phyloP scores from a whole-genome alignment of 2,797 vertebrate genomes.

The Adelosebastes latens region DNA sequence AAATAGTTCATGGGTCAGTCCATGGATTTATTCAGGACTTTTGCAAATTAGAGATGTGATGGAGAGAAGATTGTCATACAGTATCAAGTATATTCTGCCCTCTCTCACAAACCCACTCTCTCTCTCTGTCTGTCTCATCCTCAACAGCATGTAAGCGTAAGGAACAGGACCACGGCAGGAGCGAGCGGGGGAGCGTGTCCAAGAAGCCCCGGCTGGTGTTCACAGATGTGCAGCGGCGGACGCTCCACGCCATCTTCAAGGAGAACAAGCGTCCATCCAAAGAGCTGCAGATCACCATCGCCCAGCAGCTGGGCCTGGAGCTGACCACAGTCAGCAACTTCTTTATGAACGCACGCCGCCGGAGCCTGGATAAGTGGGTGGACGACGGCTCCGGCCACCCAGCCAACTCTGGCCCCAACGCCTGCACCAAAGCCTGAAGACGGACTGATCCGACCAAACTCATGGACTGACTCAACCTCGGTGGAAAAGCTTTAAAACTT shows the following conservation, averaged over 20 bases:
- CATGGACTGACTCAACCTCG: constrained; percentile 87
- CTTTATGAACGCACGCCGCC: constrained; percentile 98
- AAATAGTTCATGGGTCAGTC: not conserved
- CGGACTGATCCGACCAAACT: constrained; percentile 86
- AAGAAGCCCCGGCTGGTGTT: constrained; percentile 99
- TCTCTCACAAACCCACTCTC: constrained; percentile 12
- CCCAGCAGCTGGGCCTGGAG: constrained; percentile 98
- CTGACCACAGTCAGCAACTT: constrained; percentile 99
- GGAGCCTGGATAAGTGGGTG: constrained; percentile 99
- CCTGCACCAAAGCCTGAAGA: constrained; percentile 99
- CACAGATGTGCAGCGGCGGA: constrained; percentile 98
- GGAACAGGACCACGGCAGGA: constrained; percentile 94
- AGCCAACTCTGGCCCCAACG: constrained; percentile 89
- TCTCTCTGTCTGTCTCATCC: constrained; percentile 7
- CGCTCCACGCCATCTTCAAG: constrained; percentile 99
- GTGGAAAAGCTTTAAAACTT: constrained; percentile 99
- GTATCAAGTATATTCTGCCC: not conserved
- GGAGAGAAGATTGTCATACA: not conserved
- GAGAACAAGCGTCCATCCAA: constrained; percentile 99
- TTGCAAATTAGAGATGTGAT: not conserved
- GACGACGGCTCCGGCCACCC: constrained; percentile 93
- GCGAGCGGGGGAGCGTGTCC: constrained; percentile 90
- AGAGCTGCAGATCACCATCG: constrained; percentile 98
- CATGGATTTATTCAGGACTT: not conserved
- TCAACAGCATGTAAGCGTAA: constrained; percentile 95